A percentile compares a stretch with the other conserved stretches of the same genome.
These are phyloP conservation scores for Spizella passerina DNA, from an alignment of 2,797 vertebrate species.

Conservation along the genomic window DNA sequence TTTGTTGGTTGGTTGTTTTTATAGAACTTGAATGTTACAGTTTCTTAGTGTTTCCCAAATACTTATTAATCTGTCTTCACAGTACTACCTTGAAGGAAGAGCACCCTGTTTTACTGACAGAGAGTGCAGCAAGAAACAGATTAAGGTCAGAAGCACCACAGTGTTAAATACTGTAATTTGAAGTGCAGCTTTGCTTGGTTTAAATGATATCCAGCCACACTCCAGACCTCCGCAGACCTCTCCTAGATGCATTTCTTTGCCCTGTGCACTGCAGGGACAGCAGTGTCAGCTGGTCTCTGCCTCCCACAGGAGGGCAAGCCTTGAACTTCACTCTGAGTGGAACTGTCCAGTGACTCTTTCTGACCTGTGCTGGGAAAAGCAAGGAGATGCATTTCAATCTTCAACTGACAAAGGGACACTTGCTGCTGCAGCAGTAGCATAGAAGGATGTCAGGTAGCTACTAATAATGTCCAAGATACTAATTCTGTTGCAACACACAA, in stretches of 20 bases:
- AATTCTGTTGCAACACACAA: background rate
- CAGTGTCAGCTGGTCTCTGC: background rate
- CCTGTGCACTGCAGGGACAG: background rate
- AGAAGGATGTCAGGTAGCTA: background rate
- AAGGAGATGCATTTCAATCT: background rate
- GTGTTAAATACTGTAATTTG: background rate
- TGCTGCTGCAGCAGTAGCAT: background rate
- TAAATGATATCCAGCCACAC: background rate
- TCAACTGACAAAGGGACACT: background rate
- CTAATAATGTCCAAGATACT: background rate
- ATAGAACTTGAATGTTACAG: background rate
- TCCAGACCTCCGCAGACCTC: background rate
- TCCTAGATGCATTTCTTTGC: background rate
- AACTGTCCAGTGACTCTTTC: background rate
- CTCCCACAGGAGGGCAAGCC: background rate
- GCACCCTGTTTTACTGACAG: background rate
- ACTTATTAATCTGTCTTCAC: background rate
- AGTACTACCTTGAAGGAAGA: background rate
- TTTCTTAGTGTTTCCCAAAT: background rate
- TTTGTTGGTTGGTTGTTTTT: background rate
- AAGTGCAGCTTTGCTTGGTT: background rate
- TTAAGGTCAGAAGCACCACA: background rate
- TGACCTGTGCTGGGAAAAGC: rapidly evolving
- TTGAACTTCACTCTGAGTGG: background rate
- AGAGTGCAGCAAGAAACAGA: background rate